A percentile compares a stretch with the other conserved stretches of the same genome.
Conservation (phyloP, 2,797 vertebrate genomes). For the Catamblyrhynchus diadema region DNA sequence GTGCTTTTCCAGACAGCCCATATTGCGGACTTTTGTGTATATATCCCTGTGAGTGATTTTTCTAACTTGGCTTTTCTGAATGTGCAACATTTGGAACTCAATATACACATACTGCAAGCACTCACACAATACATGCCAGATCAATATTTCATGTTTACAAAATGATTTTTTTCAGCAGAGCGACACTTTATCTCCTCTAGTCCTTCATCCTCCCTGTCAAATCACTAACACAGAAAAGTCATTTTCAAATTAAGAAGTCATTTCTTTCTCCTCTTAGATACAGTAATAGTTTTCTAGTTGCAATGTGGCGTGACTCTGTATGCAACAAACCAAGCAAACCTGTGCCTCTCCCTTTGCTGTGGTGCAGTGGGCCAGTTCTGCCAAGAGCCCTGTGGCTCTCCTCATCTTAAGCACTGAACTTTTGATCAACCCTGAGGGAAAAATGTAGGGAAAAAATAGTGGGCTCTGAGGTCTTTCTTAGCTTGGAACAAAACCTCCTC, state of each 20-base stretch:
- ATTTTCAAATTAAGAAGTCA: slow-evolving; percentile 56
- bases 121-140: slow-evolving; percentile 2
- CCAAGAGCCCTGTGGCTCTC: neutral
- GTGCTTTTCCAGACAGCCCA: neutral
- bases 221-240: slow-evolving; percentile 24
- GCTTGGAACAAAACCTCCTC: neutral
- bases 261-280: slow-evolving; percentile 41
- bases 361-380: neutral
- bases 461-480: neutral
- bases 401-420: neutral
- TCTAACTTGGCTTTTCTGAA: slow-evolving; percentile 46
- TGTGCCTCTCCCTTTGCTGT: neutral
- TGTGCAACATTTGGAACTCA: neutral
- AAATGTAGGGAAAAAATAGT: neutral
- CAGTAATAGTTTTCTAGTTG: slow-evolving; percentile 17
- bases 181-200: slow-evolving; percentile 12
- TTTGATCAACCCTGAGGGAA: neutral
- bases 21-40: neutral
- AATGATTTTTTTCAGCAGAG: slow-evolving; percentile 16
- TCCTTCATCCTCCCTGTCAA: slow-evolving; percentile 42
- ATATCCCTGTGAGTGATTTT: neutral
- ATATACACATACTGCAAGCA: neutral
- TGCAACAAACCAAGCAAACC: neutral
- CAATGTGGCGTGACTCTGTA: neutral
- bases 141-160: slow-evolving; percentile 67